Conservation (phyloP, 2,888 invertebrate species). For the Camptogramma bilineatum region DNA sequence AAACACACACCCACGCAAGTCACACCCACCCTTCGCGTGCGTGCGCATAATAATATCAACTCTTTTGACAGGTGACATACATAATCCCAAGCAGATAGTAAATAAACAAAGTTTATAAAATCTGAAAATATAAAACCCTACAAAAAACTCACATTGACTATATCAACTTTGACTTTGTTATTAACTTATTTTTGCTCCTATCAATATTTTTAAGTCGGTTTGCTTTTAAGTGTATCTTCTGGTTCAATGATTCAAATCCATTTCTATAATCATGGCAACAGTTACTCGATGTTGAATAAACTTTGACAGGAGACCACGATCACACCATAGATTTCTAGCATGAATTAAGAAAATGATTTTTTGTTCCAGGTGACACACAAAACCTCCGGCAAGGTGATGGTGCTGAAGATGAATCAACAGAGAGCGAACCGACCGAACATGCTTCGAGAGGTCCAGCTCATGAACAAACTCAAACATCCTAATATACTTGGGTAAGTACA, state of each 20-base stretch:
- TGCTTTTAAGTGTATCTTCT: background rate
- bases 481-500: constrained; percentile 93
- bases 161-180: background rate
- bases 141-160: background rate
- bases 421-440: constrained; percentile 97
- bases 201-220: background rate
- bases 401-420: constrained; percentile 98
- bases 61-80: constrained; percentile 29
- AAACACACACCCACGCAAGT: constrained; percentile 35
- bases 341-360: background rate
- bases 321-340: background rate
- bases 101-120: constrained; percentile 4
- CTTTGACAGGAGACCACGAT: too few relatives aligned
- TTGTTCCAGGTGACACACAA: constrained; percentile 93
- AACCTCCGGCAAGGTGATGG: constrained; percentile 97
- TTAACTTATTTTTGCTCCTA: background rate
- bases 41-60: constrained; percentile 34
- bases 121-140: background rate
- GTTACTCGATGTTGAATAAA: too few relatives aligned
- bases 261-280: background rate
- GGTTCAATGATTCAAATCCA: background rate
- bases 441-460: constrained; percentile 98
- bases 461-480: constrained; percentile 97
- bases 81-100: constrained; percentile 6
- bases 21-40: constrained; percentile 40